A percentile compares a stretch with the other conserved stretches of the same genome.
These are phyloP conservation scores for Podocnemis expansa DNA, from an alignment of 2,113 vertebrate genomes.

Conservation along the genomic window DNA sequence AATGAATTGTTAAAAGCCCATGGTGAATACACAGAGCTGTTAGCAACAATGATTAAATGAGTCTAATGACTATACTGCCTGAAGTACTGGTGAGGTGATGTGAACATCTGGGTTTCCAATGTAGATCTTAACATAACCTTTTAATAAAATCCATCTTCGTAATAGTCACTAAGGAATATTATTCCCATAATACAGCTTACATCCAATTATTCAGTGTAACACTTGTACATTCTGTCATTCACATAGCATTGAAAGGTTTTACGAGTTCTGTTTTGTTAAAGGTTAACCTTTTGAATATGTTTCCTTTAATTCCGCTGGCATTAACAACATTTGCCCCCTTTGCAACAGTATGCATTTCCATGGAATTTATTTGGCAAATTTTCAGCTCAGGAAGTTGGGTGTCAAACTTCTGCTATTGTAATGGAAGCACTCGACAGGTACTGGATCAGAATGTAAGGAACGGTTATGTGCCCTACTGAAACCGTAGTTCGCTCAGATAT, in stretches of 20 bases:
- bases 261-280: background rate
- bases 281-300: background rate
- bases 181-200: background rate
- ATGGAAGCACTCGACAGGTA: background rate
- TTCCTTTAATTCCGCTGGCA: background rate
- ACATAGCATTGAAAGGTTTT: background rate
- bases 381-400: background rate
- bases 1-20: background rate
- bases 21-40: background rate
- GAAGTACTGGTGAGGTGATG: constrained; percentile 27
- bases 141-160: constrained; percentile 47
- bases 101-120: background rate
- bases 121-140: constrained; percentile 3
- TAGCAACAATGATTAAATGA: constrained; percentile 16
- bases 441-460: background rate
- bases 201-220: background rate
- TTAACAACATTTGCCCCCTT: background rate
- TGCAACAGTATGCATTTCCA: background rate
- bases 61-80: constrained; percentile 1
- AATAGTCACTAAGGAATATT: background rate
- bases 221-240: background rate
- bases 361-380: background rate
- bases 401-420: background rate
- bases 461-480: background rate
- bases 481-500: background rate